Base-by-base conservation (phyloP, 2,888 invertebrate genomes). In the Lithophane ornitopus region DNA sequence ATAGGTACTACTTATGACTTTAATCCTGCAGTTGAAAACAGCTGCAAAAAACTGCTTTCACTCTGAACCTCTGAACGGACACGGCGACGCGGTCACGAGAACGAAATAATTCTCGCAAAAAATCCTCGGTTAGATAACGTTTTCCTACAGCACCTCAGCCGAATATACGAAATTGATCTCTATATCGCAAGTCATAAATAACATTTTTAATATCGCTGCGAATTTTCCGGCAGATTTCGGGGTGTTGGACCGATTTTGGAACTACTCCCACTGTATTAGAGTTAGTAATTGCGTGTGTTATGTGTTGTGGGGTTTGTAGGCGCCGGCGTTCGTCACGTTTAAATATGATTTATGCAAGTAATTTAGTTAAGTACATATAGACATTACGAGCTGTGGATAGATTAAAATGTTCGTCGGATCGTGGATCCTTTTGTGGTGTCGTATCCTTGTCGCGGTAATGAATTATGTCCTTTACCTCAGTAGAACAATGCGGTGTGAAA, bases 281-380 rank as follows among this genome's bases (percentile, higher is more conserved):
- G 93, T 89, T 85, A 88, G 59, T 88, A 90, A 90, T 93, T 84
- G 90, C 78, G 80, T 89, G 88, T 65, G 34, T 70, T 81, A 80
- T 52, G 70, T 77, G 78, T 81, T 75, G 72, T 85, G 85, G 90
- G 89, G 87, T 82, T 85, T 79, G 80, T 76, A 89, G 91, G 91
- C 91, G 92, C 91, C 89, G 86, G 89, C 90, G 91, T 89, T 95
- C 95, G 93, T 95, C 95, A 95, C 95, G 95, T 95, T 95, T 94
- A 95, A 95, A 96, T 96, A 96, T 96, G 96, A 96, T 96, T 96
- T 96, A 96, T 96, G 95, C 95, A 94, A 95, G 96, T 96, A 96
- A 96, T 96, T 96, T 96, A 94, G 93, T 95, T 95, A 95, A 96
- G 95, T 95, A 95, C 94, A 95, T 94, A 94, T 93, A 95, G 94